Conservation (phyloP, 30 jellyfish, hydroid and myxozoan genomes). For the Aurelia aurita complex sp. Pacific region DNA sequence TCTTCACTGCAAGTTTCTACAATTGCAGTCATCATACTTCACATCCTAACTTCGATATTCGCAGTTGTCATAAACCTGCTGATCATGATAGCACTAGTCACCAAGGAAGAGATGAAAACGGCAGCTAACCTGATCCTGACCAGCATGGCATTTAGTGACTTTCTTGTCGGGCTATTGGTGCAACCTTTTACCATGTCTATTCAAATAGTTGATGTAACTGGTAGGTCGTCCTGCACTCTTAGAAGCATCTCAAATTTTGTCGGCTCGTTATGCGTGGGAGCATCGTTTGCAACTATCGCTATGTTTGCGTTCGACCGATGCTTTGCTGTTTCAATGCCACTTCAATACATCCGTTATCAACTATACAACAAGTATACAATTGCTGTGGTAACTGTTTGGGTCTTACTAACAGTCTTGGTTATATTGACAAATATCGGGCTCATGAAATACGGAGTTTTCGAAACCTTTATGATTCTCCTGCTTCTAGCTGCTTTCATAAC, state of each 20-base stretch:
- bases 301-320: slow-evolving; percentile 51
- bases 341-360: slow-evolving; percentile 1
- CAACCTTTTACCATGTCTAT: slow-evolving; percentile 8
- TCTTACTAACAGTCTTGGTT: background rate
- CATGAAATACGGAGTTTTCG: background rate
- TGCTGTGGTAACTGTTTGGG: slow-evolving; percentile 6
- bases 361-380: slow-evolving; percentile 24
- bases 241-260: background rate
- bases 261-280: slow-evolving; percentile 30
- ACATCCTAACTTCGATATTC: background rate
- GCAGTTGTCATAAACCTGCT: slow-evolving; percentile 16
- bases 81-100: slow-evolving; percentile 12
- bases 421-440: background rate
- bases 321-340: slow-evolving; percentile 35
- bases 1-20: slow-evolving; percentile 11
- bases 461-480: background rate
- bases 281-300: slow-evolving; percentile 18
- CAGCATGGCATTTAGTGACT: slow-evolving; percentile 58
- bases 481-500: background rate
- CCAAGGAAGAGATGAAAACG: slow-evolving; percentile 15
- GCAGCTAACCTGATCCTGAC: slow-evolving; percentile 50
- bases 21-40: background rate
- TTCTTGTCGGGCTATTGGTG: slow-evolving; percentile 37
- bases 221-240: slow-evolving; percentile 8
- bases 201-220: background rate